Percentiles rank a stretch among this genome's conserved stretches.
Conservation (phyloP, 2,888 invertebrate genomes). For the Pterostichus niger region DNA sequence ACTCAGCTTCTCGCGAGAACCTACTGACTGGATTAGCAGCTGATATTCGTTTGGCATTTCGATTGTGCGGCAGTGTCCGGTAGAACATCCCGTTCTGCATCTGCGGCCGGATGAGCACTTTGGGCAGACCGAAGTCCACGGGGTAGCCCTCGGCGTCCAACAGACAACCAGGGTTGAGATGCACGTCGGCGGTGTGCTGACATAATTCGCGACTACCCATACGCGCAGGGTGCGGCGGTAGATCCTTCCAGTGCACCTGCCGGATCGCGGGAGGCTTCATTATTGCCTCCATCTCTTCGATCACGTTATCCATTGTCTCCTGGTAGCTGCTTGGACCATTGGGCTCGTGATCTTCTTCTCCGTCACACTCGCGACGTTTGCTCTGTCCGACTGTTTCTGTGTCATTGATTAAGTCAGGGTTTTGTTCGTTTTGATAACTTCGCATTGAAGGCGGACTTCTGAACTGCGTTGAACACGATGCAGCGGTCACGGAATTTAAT, state of each 20-base stretch:
- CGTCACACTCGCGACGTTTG: conserved; percentile 75
- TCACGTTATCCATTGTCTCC: conserved; percentile 72
- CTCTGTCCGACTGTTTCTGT: conserved; percentile 82
- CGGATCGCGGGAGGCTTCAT: conserved; percentile 72
- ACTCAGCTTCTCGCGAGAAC: conserved; percentile 84
- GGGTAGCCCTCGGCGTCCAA: conserved; percentile 90
- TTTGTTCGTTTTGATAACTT: conserved; percentile 82
- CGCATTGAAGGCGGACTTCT: conserved; percentile 80
- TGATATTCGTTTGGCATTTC: conserved; percentile 79
- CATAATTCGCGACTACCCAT: conserved; percentile 79
- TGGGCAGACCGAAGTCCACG: conserved; percentile 87
- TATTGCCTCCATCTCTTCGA: conserved; percentile 70
- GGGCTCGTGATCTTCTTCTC: conserved; percentile 73
- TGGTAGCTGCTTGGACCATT: conserved; percentile 72
- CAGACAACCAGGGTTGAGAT: conserved; percentile 87
- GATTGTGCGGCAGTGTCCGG: conserved; percentile 88
- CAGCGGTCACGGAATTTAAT: conserved; percentile 72
- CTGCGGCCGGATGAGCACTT: conserved; percentile 79
- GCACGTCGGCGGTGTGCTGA: conserved; percentile 86
- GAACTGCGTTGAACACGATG: conserved; percentile 77
- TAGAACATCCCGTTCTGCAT: conserved; percentile 81
- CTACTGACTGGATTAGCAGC: conserved; percentile 79
- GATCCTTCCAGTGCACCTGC: conserved; percentile 79
- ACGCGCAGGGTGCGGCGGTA: conserved; percentile 68
- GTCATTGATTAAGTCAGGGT: conserved; percentile 90